Percentiles rank a stretch among this genome's conserved stretches.
Evolutionary conservation across 2,888 invertebrate genomes (phyloP).

Genomic region (Cryptocephalus primarius): DNA sequence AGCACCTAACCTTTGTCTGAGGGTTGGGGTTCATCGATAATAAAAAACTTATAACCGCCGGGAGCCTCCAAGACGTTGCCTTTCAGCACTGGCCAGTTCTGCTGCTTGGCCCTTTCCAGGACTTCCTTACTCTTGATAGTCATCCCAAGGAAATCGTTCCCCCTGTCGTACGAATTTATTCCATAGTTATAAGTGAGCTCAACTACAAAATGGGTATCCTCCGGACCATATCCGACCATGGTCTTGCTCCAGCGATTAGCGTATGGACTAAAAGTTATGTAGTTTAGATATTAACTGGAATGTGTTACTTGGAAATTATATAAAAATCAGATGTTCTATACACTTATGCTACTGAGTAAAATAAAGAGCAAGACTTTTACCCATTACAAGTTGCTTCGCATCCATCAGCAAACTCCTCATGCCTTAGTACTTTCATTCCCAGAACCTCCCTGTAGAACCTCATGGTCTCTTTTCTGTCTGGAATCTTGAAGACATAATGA

Average conservation of each 20-base stretch:
- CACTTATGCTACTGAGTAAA: too few relatives aligned
- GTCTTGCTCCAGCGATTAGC: constrained; percentile 98
- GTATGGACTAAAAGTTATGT: constrained; percentile 61
- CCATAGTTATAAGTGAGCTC: constrained; percentile 98
- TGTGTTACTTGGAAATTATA: too few relatives aligned
- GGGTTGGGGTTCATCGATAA: constrained; percentile 63
- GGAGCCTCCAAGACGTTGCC: constrained; percentile 67
- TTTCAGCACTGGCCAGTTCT: constrained; percentile 62
- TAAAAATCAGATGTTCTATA: too few relatives aligned
- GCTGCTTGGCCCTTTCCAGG: constrained; percentile 57
- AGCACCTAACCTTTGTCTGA: constrained; percentile 45
- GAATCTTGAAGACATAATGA: constrained; percentile 95
- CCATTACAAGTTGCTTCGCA: constrained; percentile 98
- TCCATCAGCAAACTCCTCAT: constrained; percentile 95
- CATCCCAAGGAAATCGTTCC: constrained; percentile 86
- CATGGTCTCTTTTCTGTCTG: constrained; percentile 73
- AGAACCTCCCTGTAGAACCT: constrained; percentile 83
- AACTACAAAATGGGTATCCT: constrained; percentile 88
- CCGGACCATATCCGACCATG: constrained; percentile 96
- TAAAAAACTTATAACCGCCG: constrained; percentile 82
- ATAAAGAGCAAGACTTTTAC: too few relatives aligned
- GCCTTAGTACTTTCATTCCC: constrained; percentile 93
- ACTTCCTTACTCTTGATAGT: constrained; percentile 71
- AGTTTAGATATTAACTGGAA: too few relatives aligned
- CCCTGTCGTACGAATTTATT: constrained; percentile 71